Base-by-base conservation (phyloP, 2,888 invertebrate species). In the Lasius fuliginosus region DNA sequence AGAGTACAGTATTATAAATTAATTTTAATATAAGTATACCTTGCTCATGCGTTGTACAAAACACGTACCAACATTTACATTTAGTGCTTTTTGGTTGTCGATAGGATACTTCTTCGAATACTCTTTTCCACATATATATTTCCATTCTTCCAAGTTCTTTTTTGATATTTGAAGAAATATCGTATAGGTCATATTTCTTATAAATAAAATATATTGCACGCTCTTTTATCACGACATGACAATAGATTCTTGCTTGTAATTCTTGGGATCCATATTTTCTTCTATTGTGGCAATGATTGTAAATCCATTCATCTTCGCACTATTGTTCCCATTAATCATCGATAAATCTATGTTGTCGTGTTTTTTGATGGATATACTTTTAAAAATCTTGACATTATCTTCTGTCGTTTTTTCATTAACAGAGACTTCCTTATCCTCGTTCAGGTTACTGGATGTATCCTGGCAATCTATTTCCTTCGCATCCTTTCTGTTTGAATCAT, bases 271-370 rank as follows among this genome's bases (percentile, higher is more conserved):
- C 2, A 73, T 58, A n/a, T 40, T 36, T 71, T 73, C 49, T 42
- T 83, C 53, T 56, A 73, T 36, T 36, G 36, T 56, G 8, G 79
- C n/a, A 42, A 42, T 60, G 36, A 65, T 56, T 9, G 49, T 8
- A 12, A 67, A 69, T 8, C 68, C 85, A 58, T 89, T 87, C 58
- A 11, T n/a, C 46, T 69, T 79, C 46, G 30, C 18, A 15, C 46
- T 73, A 12, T 36, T 30, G 23, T 65, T 36, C 23, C 40, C 62
- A 27, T 23, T 74, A 68, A 15, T 46, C 9, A 9, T 68, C 58
- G 36, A 58, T 60, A 73, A 23, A 15, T 64, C 18, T 74, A 74
- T n/a, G 9, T 58, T 6, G 71, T 27, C 27, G 8, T 64, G 30
- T 15, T 42, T 65, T 42, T 71, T 18, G 23, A 42, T 12, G 6